These are phyloP conservation scores for Alces alces DNA, from an alignment of 2,113 vertebrate genomes.

Conservation along the genomic window DNA sequence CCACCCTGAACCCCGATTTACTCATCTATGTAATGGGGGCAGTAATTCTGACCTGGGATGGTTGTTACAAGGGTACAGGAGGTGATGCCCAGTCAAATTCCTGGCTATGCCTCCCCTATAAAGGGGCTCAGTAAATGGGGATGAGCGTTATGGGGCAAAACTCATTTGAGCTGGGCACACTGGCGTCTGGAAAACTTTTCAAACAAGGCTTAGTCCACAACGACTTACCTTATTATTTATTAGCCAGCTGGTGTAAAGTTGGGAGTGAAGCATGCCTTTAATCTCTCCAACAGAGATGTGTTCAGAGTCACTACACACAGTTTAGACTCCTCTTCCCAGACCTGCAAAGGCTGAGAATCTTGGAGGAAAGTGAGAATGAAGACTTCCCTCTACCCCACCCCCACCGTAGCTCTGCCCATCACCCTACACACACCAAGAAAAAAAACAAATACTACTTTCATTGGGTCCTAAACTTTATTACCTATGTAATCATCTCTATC, in stretches of 20 bases:
- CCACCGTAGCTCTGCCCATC: not conserved
- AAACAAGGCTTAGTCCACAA: not conserved
- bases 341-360: not conserved
- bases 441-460: not conserved
- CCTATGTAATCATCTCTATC: not conserved
- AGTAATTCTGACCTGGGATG: not conserved
- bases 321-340: not conserved
- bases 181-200: not conserved
- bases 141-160: no score
- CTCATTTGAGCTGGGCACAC: rapidly evolving
- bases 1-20: not conserved
- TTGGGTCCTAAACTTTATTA: not conserved
- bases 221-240: not conserved
- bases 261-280: rapidly evolving
- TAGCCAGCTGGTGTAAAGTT: not conserved
- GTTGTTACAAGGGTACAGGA: not conserved
- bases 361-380: not conserved
- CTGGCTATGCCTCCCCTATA: not conserved
- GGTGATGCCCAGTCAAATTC: no score
- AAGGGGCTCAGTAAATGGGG: not conserved
- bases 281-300: not conserved
- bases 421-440: not conserved
- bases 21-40: not conserved
- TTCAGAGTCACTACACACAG: rapidly evolving
- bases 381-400: not conserved